These are phyloP conservation scores for Microcaecilia unicolor DNA, from an alignment of 2,797 vertebrate species.

Conservation along the genomic window DNA sequence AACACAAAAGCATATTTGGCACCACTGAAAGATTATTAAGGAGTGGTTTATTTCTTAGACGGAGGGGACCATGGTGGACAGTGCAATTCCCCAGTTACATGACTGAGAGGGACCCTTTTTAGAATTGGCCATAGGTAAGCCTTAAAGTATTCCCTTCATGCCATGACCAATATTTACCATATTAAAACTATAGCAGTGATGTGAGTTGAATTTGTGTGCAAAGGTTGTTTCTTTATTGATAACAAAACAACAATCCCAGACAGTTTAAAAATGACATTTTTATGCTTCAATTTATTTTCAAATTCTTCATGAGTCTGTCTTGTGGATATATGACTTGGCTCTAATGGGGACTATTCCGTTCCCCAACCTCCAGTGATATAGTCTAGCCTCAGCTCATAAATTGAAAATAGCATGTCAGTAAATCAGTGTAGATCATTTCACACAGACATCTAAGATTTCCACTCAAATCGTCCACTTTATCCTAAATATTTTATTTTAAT, in stretches of 20 bases:
- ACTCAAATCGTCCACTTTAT: constrained; percentile 68
- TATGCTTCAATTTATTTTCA: constrained; percentile 63
- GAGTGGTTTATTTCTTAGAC: too few species aligned
- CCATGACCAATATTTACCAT: too few species aligned
- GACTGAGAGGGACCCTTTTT: too few species aligned
- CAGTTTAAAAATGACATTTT: constrained; percentile 47
- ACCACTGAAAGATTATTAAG: too few species aligned
- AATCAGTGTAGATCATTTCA: constrained; percentile 64
- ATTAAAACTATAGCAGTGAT: too few species aligned
- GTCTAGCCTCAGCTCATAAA: constrained; percentile 72
- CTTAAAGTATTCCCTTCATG: too few species aligned
- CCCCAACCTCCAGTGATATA: constrained; percentile 64
- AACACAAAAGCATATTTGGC: too few species aligned
- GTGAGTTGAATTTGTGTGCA: too few species aligned
- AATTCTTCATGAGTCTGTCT: constrained; percentile 72
- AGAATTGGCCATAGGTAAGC: too few species aligned
- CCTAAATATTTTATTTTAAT: constrained; percentile 73
- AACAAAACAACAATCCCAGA: constrained; percentile 48
- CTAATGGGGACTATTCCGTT: constrained; percentile 72
- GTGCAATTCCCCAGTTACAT: too few species aligned
- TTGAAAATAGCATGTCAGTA: constrained; percentile 68
- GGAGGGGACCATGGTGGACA: too few species aligned
- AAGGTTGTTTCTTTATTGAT: constrained; percentile 51
- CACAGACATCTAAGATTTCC: constrained; percentile 62
- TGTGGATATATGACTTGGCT: constrained; percentile 70